Percentiles rank a stretch among this genome's conserved stretches.
Evolutionary conservation across 35 echinoderm and acorn worm species (phyloP).

Genomic region (Apostichopus japonicus): DNA sequence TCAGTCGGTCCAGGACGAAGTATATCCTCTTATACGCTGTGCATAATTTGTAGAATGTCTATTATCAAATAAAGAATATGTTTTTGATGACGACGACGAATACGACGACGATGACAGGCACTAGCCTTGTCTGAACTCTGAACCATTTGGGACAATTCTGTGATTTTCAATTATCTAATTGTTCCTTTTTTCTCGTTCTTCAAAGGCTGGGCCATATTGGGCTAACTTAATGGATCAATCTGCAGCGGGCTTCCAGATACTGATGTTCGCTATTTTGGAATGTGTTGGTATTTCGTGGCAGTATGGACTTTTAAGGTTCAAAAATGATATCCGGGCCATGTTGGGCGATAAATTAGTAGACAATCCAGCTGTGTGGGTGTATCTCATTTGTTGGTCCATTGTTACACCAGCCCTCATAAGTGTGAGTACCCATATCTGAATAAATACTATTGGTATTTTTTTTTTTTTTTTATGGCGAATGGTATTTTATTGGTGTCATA

Average conservation of each 20-base stretch:
- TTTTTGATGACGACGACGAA: too few species aligned
- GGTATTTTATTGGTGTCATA: too few species aligned
- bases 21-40: too few species aligned
- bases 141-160: too few species aligned
- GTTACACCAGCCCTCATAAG: slow-evolving; percentile 73
- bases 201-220: slow-evolving; percentile 92
- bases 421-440: slow-evolving; percentile 51
- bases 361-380: slow-evolving; percentile 61
- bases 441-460: too few species aligned
- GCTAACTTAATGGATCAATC: slow-evolving; percentile 81
- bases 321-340: slow-evolving; percentile 90
- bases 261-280: slow-evolving; percentile 75
- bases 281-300: slow-evolving; percentile 72
- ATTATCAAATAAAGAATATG: too few species aligned
- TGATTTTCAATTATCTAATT: too few species aligned
- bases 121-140: too few species aligned
- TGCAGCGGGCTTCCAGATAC: slow-evolving; percentile 74
- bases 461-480: too few species aligned
- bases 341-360: slow-evolving; percentile 73
- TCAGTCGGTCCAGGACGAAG: too few species aligned
- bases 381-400: slow-evolving; percentile 73
- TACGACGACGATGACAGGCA: too few species aligned
- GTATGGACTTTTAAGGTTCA: slow-evolving; percentile 81
- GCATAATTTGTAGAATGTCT: too few species aligned
- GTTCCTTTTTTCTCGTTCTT: neutral